Base-by-base conservation (phyloP, 2,113 vertebrate genomes). In the Vanacampus margaritifer region DNA sequence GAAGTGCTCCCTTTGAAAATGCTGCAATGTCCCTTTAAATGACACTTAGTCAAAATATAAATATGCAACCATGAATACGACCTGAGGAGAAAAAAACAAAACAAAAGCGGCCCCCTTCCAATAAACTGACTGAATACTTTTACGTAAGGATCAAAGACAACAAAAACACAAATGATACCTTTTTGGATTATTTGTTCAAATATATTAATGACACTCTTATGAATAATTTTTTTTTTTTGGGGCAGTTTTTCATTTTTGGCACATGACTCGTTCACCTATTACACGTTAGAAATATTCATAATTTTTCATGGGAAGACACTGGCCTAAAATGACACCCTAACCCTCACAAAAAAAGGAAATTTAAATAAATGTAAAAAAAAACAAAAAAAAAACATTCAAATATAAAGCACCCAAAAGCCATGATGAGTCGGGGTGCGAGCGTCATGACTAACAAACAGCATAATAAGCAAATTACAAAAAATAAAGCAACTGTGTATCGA, bases 401-500 rank as follows among this genome's bases (percentile, higher is more conserved):
- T 39, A 45, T 54, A 68, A 54, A 64, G 60, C 6, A 26, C 36
- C 59, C 32, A 28, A 24, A 62, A 3, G 72, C 68, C 66, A 62
- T 32, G 67, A 80, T 32, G 67, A 80, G 54, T 68, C 71, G 65
- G 60, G 79, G 77, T 41, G 59, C 71, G 75, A 28, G 67, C 71
- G 82, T 81, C 65, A 80, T 76, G 83, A 65, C 72, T 68, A 75
- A 87, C 78, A 71, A 8, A 11, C 51, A 84, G 71, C 26, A 28
- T 53, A 53, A 53, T 53, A 28, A 28, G 12, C 12, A 26, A 54
- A 16, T 28, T 26, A 54, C 53, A 2, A 6, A 54, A 54, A 83
- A 77, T 86, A 91, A 86, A 90, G 86, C 85, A 91, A 84, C 65
- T 71, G 48, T 23, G 17, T 6, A 56, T 6, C 9, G 2, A 28